Conservation (phyloP, 2,797 vertebrate genomes). For the Bryconaethiops microstoma region DNA sequence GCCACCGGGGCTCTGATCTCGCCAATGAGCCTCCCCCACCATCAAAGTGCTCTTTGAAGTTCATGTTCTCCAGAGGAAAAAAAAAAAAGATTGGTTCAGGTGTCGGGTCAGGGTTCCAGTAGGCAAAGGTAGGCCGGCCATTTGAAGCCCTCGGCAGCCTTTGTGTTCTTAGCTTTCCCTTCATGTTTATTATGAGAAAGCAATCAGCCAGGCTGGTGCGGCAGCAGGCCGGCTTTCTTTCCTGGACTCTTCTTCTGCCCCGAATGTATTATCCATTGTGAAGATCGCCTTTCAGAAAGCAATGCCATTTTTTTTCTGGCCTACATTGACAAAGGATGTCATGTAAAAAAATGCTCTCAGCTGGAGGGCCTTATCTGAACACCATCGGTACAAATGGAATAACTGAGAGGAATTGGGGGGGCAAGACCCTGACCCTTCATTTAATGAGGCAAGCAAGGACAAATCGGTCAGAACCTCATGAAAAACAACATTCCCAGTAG, state of each 20-base stretch:
- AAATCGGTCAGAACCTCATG: constrained; percentile 30
- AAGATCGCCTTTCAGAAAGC: not conserved
- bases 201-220: constrained; percentile 52
- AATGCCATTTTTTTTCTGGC: not conserved
- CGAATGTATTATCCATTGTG: not conserved
- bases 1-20: constrained; percentile 71
- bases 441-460: constrained; percentile 25
- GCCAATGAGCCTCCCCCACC: constrained; percentile 64
- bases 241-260: constrained; percentile 5
- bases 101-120: constrained; percentile 73
- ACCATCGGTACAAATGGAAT: not conserved
- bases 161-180: constrained; percentile 63
- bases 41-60: constrained; percentile 80
- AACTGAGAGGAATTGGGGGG: not conserved
- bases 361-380: not conserved
- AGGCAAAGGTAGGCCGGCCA: constrained; percentile 64
- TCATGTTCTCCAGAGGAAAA: constrained; percentile 54
- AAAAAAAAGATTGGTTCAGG: constrained; percentile 69
- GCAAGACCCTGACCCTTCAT: not conserved
- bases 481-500: constrained; percentile 46
- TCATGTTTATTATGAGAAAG: constrained; percentile 68
- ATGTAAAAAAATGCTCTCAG: not conserved
- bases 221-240: constrained; percentile 14
- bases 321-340: not conserved
- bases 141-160: constrained; percentile 63